Conservation (phyloP, 2,113 vertebrate species). For the Thalassarche chlororhynchos region DNA sequence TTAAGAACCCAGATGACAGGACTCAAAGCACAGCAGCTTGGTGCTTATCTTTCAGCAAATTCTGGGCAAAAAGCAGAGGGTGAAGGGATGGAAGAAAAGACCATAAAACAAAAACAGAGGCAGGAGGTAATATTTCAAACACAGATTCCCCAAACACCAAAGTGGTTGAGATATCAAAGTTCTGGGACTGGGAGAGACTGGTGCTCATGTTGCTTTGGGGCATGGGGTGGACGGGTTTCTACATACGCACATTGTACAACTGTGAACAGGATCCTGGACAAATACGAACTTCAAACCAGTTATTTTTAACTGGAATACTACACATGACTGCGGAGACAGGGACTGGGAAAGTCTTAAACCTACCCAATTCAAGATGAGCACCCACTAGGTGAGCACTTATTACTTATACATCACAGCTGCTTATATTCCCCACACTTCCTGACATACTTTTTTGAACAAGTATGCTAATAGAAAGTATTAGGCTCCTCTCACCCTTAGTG, state of each 20-base stretch:
- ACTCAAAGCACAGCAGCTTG: neutral
- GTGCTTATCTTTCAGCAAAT: neutral
- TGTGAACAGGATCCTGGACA: neutral
- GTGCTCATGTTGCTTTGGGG: neutral
- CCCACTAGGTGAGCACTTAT: neutral
- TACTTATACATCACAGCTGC: neutral
- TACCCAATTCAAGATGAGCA: neutral
- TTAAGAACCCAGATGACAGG: neutral
- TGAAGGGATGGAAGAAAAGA: neutral
- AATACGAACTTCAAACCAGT: neutral
- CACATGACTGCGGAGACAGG: neutral
- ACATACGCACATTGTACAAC: neutral
- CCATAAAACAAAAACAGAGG: neutral
- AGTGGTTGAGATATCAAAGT: neutral
- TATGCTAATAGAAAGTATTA: neutral
- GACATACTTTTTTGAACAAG: neutral
- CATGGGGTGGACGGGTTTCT: neutral
- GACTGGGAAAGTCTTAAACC: neutral
- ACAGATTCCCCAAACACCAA: neutral
- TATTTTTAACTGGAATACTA: neutral
- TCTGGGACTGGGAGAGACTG: neutral
- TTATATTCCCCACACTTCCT: neutral
- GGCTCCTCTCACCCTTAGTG: neutral
- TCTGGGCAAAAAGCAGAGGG: neutral
- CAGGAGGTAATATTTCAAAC: neutral